Percentiles rank a stretch among this genome's conserved stretches.
These are phyloP conservation scores for Drosophila sordidula DNA, from an alignment of 2,888 invertebrate species.

Conservation along the genomic window DNA sequence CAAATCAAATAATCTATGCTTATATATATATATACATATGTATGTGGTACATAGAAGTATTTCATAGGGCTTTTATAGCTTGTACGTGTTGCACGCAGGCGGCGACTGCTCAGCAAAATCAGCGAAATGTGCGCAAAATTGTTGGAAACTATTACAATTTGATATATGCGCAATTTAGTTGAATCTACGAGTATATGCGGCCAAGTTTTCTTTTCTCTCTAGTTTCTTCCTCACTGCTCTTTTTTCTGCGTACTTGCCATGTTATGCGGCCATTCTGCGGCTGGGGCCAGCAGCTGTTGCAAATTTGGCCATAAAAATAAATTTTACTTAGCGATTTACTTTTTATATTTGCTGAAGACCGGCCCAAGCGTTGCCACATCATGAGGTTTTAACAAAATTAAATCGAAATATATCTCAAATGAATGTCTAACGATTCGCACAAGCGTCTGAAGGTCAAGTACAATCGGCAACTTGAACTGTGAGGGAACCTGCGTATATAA, in stretches of 20 bases:
- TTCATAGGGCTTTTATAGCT: slow-evolving; percentile 57
- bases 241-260: slow-evolving; percentile 43
- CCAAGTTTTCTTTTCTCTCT: slow-evolving; percentile 36
- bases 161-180: slow-evolving; percentile 74
- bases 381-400: slow-evolving; percentile 68
- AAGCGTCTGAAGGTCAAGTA: slow-evolving; percentile 44
- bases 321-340: slow-evolving; percentile 69
- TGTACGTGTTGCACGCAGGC: slow-evolving; percentile 68
- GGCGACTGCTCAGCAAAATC: slow-evolving; percentile 48
- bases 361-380: slow-evolving; percentile 10
- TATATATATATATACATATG: slow-evolving; percentile 6
- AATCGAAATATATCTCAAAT: slow-evolving; percentile 49
- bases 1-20: slow-evolving; percentile 63
- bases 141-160: slow-evolving; percentile 73
- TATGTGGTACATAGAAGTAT: slow-evolving; percentile 35
- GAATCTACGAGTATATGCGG: slow-evolving; percentile 64
- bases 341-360: slow-evolving; percentile 36
- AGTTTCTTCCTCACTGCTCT: background rate
- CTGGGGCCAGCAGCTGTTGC: slow-evolving; percentile 65
- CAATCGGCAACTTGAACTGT: slow-evolving; percentile 13
- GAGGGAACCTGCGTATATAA: background rate
- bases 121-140: slow-evolving; percentile 71
- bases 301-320: slow-evolving; percentile 70
- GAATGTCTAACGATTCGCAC: slow-evolving; percentile 29
- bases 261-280: slow-evolving; percentile 70